Conservation (phyloP, 2,113 vertebrate genomes). For the Sylvilagus bachmani region DNA sequence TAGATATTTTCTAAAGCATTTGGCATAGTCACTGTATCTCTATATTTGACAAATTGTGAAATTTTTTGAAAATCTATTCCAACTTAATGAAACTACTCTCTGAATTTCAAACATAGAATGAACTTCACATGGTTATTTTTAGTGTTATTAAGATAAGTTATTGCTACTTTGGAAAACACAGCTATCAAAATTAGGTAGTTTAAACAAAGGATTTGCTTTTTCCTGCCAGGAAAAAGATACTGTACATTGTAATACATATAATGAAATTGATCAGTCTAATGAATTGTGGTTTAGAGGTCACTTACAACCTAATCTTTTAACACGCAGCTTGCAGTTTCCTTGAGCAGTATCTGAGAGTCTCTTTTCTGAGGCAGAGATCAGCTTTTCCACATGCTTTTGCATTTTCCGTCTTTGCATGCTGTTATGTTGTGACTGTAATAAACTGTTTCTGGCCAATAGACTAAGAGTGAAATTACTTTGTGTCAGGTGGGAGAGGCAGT, state of each 20-base stretch:
- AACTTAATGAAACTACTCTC: not conserved
- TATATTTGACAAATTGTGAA: slow-evolving; percentile 29
- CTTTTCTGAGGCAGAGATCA: not conserved
- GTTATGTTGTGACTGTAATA: not conserved
- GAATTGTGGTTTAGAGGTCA: not conserved
- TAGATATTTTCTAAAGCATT: slow-evolving; percentile 37
- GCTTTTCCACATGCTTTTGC: not conserved
- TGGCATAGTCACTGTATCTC: not conserved
- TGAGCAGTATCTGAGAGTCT: not conserved
- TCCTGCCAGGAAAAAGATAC: not conserved
- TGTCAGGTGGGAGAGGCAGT: not conserved
- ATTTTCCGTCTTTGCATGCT: not conserved
- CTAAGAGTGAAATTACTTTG: not conserved
- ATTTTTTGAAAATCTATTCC: slow-evolving; percentile 46
- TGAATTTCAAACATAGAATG: slow-evolving; percentile 43
- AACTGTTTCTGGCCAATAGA: not conserved
- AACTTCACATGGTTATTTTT: slow-evolving; percentile 32
- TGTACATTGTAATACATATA: not conserved
- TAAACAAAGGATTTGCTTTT: not conserved
- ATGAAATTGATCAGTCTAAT: not conserved
- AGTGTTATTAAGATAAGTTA: not conserved
- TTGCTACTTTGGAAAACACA: not conserved
- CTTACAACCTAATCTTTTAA: not conserved
- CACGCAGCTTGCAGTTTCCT: not conserved
- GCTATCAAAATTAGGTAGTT: slow-evolving; percentile 16